phyloP scores from a whole-genome alignment of 2,113 vertebrate species.

The Casuarius casuarius region DNA sequence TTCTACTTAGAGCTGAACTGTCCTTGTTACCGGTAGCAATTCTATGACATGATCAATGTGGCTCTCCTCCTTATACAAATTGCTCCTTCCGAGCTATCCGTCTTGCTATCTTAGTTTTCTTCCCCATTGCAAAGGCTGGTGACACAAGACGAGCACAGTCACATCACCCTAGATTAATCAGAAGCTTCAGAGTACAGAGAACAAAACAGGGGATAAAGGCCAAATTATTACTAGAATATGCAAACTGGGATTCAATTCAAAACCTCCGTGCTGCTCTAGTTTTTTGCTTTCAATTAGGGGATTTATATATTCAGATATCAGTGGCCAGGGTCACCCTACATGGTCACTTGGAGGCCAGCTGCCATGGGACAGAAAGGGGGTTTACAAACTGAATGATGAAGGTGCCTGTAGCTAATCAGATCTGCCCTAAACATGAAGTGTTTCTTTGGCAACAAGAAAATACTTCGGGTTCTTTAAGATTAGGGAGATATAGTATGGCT shows the following conservation, averaged over 20 bases:
- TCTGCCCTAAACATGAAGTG: slow-evolving; percentile 31
- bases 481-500: slow-evolving; percentile 1
- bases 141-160: slow-evolving; percentile 21
- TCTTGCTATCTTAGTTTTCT: slow-evolving; percentile 35
- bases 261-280: background rate
- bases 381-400: background rate
- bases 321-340: background rate
- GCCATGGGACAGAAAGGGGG: background rate
- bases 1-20: background rate
- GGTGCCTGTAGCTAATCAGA: slow-evolving; percentile 32
- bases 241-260: background rate
- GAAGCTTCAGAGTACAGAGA: slow-evolving; percentile 5
- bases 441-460: slow-evolving; percentile 59
- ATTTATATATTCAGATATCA: background rate
- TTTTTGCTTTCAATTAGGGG: background rate
- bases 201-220: slow-evolving; percentile 30
- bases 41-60: slow-evolving; percentile 48
- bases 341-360: background rate
- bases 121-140: slow-evolving; percentile 23
- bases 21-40: background rate
- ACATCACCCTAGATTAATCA: slow-evolving; percentile 32
- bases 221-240: background rate
- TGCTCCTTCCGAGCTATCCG: slow-evolving; percentile 41
- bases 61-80: slow-evolving; percentile 65
- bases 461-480: slow-evolving; percentile 60